Percentiles rank a stretch among this genome's conserved stretches.
These are phyloP conservation scores for Lasaia peninsularis DNA, from an alignment of 1,140 invertebrate species.

Conservation along the genomic window DNA sequence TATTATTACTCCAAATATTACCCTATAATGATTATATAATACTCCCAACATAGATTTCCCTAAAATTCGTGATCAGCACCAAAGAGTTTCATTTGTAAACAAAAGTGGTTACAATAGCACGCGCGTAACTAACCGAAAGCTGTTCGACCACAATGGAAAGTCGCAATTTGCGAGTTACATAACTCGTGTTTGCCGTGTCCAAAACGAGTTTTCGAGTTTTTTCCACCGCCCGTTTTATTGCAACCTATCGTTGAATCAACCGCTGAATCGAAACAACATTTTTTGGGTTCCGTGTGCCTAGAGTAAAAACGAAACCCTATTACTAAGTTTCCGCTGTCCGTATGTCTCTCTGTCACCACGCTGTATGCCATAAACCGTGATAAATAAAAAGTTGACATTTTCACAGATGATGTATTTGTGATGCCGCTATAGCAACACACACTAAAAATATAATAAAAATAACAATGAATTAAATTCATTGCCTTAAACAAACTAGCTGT, in stretches of 20 bases:
- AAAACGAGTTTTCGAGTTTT: constrained; percentile 35
- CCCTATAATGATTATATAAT: not conserved
- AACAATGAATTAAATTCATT: too few relatives aligned
- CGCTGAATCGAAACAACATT: not conserved
- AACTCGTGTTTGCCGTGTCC: constrained; percentile 41
- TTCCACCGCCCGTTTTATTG: constrained; percentile 1
- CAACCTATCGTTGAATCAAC: not conserved
- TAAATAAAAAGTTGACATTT: too few relatives aligned
- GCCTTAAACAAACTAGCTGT: too few relatives aligned
- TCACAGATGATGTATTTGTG: too few relatives aligned
- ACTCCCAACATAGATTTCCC: not conserved
- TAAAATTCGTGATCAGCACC: constrained; percentile 28
- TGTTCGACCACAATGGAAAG: constrained; percentile 62
- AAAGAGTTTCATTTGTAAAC: constrained; percentile 43
- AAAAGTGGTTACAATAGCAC: constrained; percentile 44
- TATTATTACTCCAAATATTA: too few relatives aligned
- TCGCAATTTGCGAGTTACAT: constrained; percentile 47
- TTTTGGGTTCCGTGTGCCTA: too few relatives aligned
- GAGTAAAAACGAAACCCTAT: too few relatives aligned
- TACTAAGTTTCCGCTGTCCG: too few relatives aligned
- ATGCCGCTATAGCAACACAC: too few relatives aligned
- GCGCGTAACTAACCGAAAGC: constrained; percentile 55
- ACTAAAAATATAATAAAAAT: too few relatives aligned
- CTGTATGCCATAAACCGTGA: too few relatives aligned
- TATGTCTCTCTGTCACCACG: too few relatives aligned